These are phyloP conservation scores for Coelopa pilipes DNA, from an alignment of 2,888 invertebrate genomes.

Conservation along the genomic window DNA sequence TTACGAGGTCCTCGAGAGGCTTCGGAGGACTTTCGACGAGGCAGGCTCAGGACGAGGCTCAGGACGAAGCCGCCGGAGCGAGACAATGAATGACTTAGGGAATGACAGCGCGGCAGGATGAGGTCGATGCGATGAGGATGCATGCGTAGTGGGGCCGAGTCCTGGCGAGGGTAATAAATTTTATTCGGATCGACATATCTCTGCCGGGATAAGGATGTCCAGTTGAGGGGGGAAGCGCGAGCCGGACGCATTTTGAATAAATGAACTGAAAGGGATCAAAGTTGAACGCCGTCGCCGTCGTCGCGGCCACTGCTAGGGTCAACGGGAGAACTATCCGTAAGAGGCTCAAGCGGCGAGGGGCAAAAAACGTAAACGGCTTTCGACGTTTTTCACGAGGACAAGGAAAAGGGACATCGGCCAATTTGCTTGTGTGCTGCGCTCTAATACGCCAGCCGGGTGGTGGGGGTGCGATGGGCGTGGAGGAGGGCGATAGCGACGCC, in stretches of 20 bases:
- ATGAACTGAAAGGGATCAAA: constrained; percentile 25
- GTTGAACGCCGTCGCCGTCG: background rate
- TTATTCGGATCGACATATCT: background rate
- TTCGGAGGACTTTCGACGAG: too few species aligned
- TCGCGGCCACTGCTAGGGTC: too few species aligned
- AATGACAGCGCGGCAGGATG: too few species aligned
- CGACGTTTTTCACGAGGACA: background rate
- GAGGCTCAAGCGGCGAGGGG: constrained; percentile 26
- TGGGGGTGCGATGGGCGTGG: too few species aligned
- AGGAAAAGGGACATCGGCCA: constrained; percentile 15
- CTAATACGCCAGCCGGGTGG: constrained; percentile 1
- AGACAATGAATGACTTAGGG: background rate
- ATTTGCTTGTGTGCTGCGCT: constrained; percentile 17
- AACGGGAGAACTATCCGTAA: constrained; percentile 1
- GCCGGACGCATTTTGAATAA: background rate
- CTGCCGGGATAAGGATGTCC: background rate
- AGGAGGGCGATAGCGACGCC: background rate
- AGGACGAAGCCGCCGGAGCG: too few species aligned
- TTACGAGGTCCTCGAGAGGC: too few species aligned
- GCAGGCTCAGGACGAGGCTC: too few species aligned
- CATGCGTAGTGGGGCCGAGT: background rate
- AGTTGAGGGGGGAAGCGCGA: background rate
- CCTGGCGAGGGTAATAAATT: background rate
- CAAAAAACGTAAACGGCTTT: constrained; percentile 24
- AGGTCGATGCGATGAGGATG: background rate